A percentile compares a stretch with the other conserved stretches of the same genome.
Conservation (phyloP, 1,140 invertebrate genomes). For the Tribolium madens region DNA sequence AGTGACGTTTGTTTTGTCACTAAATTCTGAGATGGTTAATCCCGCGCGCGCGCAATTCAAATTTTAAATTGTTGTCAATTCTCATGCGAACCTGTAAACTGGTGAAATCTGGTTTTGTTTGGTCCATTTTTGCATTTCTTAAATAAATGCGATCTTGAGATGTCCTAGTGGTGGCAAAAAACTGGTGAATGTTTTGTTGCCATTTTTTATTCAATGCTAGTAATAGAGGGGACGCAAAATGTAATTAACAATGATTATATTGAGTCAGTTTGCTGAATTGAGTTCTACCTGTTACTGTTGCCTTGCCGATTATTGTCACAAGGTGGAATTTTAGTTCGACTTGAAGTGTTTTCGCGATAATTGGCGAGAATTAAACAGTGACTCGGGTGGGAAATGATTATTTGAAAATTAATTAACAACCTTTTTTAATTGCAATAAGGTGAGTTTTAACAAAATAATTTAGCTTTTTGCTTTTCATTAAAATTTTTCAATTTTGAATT, state of each 20-base stretch:
- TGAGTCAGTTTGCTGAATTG: constrained; percentile 38
- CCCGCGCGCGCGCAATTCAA: background rate
- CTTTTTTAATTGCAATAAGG: background rate
- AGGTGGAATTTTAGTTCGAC: constrained; percentile 1
- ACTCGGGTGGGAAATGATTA: background rate
- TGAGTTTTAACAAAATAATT: background rate
- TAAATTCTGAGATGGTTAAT: background rate
- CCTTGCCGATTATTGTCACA: constrained; percentile 1
- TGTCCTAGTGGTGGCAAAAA: background rate
- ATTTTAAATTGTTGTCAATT: background rate
- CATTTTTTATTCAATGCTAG: constrained; percentile 21
- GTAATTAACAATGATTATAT: constrained; percentile 36
- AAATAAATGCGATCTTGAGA: background rate
- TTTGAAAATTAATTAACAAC: background rate
- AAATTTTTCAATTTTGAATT: no score
- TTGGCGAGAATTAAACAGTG: background rate
- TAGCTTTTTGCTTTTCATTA: no score
- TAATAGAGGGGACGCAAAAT: constrained; percentile 31
- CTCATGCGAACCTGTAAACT: background rate
- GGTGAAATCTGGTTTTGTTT: background rate
- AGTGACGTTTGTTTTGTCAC: background rate
- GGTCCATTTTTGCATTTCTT: background rate
- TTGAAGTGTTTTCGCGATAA: background rate
- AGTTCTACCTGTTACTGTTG: constrained; percentile 38
- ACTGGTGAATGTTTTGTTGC: background rate